Conservation (phyloP, 2,888 invertebrate species). For the Timema cristinae region DNA sequence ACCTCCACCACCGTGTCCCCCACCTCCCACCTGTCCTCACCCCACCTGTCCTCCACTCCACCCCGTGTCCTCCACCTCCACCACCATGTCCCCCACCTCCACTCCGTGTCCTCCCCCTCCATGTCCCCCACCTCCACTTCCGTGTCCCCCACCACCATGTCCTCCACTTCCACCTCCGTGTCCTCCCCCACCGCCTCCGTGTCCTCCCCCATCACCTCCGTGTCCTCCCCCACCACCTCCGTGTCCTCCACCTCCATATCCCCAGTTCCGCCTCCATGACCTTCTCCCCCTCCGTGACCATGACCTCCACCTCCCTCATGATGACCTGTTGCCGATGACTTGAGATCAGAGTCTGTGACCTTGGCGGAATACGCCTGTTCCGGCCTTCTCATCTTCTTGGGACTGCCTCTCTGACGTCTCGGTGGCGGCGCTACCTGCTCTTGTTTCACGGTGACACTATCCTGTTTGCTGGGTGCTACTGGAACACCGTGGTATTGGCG, state of each 20-base stretch:
- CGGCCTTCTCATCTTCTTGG: neutral
- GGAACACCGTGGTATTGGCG: no score
- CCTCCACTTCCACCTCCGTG: neutral
- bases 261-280: neutral
- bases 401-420: neutral
- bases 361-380: neutral
- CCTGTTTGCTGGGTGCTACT: neutral
- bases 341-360: conserved; percentile 1
- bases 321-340: conserved; percentile 13
- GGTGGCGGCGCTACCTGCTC: neutral
- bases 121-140: conserved; percentile 3
- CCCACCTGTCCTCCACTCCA: neutral
- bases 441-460: neutral
- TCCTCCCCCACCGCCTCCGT: conserved; percentile 13
- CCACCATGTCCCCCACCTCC: conserved; percentile 8
- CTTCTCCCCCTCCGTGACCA: conserved; percentile 1
- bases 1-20: neutral
- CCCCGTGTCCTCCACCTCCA: conserved; percentile 1
- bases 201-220: neutral
- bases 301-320: conserved; percentile 13
- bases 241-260: neutral
- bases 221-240: neutral
- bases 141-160: neutral
- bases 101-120: conserved; percentile 6
- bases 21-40: conserved; percentile 7